These are phyloP conservation scores for Pangasius larnaudii DNA, from an alignment of 2,797 vertebrate species.

Conservation along the genomic window DNA sequence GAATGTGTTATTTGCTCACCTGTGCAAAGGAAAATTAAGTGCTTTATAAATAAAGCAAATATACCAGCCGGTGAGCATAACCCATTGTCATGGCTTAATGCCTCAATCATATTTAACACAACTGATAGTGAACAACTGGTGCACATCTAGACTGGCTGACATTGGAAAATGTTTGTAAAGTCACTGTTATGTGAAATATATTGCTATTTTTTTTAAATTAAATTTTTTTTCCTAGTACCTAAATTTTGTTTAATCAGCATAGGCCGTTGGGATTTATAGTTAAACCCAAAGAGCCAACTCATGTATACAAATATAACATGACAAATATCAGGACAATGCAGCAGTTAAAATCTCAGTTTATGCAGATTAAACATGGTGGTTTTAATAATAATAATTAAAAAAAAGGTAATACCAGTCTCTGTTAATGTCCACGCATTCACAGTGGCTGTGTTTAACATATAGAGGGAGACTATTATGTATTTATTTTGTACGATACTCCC, in stretches of 20 bases:
- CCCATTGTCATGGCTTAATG: neutral
- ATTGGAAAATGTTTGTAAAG: neutral
- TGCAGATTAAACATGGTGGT: neutral
- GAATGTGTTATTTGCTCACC: neutral
- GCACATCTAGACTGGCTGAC: neutral
- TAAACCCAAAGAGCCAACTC: neutral
- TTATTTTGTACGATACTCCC: neutral
- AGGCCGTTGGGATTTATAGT: neutral
- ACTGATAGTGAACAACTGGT: neutral
- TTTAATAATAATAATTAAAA: neutral
- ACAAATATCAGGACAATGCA: neutral
- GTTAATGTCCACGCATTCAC: neutral
- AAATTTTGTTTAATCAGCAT: neutral
- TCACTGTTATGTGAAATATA: neutral
- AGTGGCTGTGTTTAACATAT: neutral
- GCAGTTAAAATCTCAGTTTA: neutral
- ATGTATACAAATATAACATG: neutral
- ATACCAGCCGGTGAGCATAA: neutral
- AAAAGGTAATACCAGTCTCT: neutral
- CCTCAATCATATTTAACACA: neutral
- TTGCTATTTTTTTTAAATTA: no score
- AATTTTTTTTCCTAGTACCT: neutral
- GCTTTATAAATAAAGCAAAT: constrained; percentile 10
- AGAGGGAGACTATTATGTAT: neutral
- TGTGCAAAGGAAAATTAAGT: neutral